These are phyloP conservation scores for Natrix natrix DNA, from an alignment of 2,797 vertebrate genomes.

Conservation along the genomic window DNA sequence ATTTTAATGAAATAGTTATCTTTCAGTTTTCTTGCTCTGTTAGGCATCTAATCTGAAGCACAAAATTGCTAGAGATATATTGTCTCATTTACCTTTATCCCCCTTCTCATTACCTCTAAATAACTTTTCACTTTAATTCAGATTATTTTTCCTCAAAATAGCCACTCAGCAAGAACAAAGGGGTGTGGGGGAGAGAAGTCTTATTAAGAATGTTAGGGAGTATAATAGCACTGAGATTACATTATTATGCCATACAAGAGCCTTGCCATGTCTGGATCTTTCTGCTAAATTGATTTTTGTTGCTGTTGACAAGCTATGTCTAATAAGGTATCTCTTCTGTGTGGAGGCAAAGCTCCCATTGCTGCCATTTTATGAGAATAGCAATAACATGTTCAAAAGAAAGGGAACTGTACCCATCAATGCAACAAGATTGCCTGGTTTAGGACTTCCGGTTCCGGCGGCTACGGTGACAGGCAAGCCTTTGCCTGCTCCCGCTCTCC, in stretches of 20 bases:
- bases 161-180: background rate
- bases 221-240: background rate
- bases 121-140: conserved; percentile 55
- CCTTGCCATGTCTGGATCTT: background rate
- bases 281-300: background rate
- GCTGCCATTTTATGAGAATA: background rate
- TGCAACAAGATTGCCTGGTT: background rate
- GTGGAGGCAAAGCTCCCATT: background rate
- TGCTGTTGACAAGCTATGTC: background rate
- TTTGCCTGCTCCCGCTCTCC: no score
- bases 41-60: conserved; percentile 59
- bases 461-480: no score
- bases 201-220: background rate
- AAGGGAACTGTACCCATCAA: background rate
- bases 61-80: conserved; percentile 56
- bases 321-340: background rate
- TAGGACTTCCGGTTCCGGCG: no score
- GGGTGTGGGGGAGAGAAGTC: background rate
- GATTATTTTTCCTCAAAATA: conserved; percentile 54
- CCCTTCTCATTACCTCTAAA: conserved; percentile 57
- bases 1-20: conserved; percentile 27
- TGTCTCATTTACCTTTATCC: conserved; percentile 44
- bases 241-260: background rate
- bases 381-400: background rate
- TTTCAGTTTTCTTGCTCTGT: conserved; percentile 32